Evolutionary conservation across 2,888 invertebrate genomes (phyloP), one percentile per base, ranked within the genome.

Genomic region (Macaria notata): DNA sequence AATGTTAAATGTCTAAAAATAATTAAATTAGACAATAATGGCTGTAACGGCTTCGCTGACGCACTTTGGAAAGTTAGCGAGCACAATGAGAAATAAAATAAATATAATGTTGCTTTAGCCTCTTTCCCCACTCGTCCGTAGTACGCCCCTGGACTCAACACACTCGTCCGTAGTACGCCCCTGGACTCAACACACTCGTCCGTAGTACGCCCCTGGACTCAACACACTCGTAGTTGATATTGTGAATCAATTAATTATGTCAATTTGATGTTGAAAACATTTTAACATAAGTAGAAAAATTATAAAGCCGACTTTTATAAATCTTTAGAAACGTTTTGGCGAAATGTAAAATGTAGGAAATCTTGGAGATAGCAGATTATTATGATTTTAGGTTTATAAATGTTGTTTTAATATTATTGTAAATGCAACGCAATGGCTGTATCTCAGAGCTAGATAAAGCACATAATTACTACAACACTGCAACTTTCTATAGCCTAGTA

Each of bases 231-330:
- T 38, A 44, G 36, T 38, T 33, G 33, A 49, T 68, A 65, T 63
- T 69, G 66, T 68, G 72, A 75, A 82, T 83, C 86, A 87, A 86
- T 87, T 86, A 87, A 71, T 68, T 77, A 79, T 78, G 86, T 87
- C 86, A 86, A 87, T 86, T 86, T 76, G 68, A 76, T 64, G 65
- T 59, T 55, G 43, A 43, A 54, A 46, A 38, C 9, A 52, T 36
- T 29, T 58, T 58, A 49, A 61, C 39, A 43, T 46, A 55, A 51
- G 46, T 62, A 60, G 60, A 46, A 38, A 49, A 42, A 50, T 44
- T 45, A 31, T 43, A 31, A 31, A 41, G 9, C 4, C 41, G 19
- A 19, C 19, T 19, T 19, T 19, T 19, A 19, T 19, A 19, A 19
- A 19, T 19, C 19, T 19, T 19, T 19, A 19, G 19, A 2, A 19